Conservation (phyloP, 1,140 invertebrate species). For the Delia radicum region DNA sequence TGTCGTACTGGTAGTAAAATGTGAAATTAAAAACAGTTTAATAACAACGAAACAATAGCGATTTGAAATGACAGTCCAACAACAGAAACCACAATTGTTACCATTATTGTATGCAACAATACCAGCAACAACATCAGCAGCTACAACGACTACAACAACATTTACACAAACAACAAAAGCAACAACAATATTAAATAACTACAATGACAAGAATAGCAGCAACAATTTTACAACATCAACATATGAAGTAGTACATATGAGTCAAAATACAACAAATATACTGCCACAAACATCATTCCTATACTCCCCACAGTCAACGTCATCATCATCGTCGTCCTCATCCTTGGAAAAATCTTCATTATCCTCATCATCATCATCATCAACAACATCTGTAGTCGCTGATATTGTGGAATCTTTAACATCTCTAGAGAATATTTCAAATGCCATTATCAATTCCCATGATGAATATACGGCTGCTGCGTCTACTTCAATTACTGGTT, state of each 20-base stretch:
- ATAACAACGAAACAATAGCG: background rate
- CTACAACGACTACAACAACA: background rate
- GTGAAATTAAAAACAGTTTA: background rate
- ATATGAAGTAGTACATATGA: background rate
- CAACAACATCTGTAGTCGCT: background rate
- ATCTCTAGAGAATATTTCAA: background rate
- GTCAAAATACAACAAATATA: background rate
- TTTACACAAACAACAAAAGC: conserved; percentile 1
- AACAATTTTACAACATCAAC: background rate
- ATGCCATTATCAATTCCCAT: background rate
- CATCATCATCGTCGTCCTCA: background rate
- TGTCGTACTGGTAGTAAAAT: background rate
- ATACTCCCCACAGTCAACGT: background rate
- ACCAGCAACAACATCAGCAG: conserved; percentile 10
- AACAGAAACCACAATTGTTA: background rate
- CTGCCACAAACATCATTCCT: background rate
- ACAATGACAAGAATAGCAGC: background rate
- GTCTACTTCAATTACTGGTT: background rate
- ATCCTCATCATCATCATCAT: background rate
- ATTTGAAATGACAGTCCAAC: background rate
- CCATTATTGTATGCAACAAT: conserved; percentile 2
- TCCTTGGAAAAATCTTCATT: background rate
- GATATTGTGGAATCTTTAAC: background rate
- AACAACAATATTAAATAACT: background rate
- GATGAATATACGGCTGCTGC: background rate